phyloP scores from a whole-genome alignment of 2,113 vertebrate species.

The Pangasianodon gigas region DNA sequence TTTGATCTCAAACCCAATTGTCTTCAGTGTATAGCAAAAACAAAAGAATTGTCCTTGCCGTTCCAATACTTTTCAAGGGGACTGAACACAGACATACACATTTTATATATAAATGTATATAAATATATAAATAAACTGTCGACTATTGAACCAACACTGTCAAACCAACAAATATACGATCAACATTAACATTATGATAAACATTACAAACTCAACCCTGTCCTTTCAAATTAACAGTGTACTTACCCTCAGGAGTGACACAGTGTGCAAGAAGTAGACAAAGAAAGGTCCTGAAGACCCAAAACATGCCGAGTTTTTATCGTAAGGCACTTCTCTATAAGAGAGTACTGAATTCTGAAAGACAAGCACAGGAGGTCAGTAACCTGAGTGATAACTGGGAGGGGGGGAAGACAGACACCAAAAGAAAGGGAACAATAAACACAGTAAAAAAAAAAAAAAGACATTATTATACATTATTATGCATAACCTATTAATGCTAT shows the following conservation, averaged over 20 bases:
- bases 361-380: slow-evolving; percentile 53
- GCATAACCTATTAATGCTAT: not conserved
- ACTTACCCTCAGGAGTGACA: slow-evolving; percentile 66
- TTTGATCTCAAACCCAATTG: not conserved
- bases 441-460: not conserved
- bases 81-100: not conserved
- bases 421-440: slow-evolving; percentile 2
- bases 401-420: slow-evolving; percentile 35
- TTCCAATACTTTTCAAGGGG: not conserved
- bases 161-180: not conserved
- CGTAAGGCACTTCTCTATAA: slow-evolving; percentile 32
- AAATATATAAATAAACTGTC: too few species aligned
- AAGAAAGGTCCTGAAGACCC: slow-evolving; percentile 52
- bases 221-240: not conserved
- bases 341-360: slow-evolving; percentile 35
- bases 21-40: not conserved
- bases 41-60: not conserved
- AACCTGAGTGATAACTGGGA: slow-evolving; percentile 55
- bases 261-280: slow-evolving; percentile 59
- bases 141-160: too few species aligned
- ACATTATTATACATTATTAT: not conserved
- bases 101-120: too few species aligned
- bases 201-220: not conserved
- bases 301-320: slow-evolving; percentile 59
- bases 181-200: not conserved